These are phyloP conservation scores for Cuniculus paca DNA, from an alignment of 2,797 vertebrate species.

Conservation along the genomic window DNA sequence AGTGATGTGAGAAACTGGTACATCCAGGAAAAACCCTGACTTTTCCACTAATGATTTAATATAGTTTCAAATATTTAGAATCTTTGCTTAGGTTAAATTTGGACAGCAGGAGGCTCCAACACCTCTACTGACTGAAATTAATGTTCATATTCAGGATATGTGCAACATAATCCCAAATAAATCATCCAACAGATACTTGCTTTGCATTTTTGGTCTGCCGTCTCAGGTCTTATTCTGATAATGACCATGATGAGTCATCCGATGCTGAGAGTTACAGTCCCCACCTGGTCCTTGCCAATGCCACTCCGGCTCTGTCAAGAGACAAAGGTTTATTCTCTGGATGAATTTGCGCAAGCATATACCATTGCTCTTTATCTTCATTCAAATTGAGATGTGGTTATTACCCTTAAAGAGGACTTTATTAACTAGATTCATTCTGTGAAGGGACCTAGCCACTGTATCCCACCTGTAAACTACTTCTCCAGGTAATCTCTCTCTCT, in stretches of 20 bases:
- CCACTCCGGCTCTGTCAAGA: not conserved
- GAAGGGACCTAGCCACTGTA: not conserved
- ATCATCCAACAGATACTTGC: not conserved
- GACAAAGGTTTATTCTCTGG: not conserved
- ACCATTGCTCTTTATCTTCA: not conserved
- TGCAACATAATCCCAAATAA: not conserved
- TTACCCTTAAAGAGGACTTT: not conserved
- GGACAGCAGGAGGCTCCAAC: not conserved
- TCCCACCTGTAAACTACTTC: not conserved
- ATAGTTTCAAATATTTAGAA: not conserved
- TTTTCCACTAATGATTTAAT: not conserved
- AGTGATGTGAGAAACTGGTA: not conserved
- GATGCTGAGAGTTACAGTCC: fast-evolving
- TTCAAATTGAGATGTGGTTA: not conserved
- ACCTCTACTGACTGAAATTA: not conserved
- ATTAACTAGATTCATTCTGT: not conserved
- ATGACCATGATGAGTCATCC: not conserved
- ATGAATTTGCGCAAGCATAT: not conserved
- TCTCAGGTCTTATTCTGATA: not conserved
- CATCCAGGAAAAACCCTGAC: not conserved
- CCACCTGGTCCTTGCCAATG: too few relatives aligned
- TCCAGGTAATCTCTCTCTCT: fast-evolving
- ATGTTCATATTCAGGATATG: not conserved
- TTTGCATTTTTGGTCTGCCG: not conserved
- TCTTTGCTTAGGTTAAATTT: not conserved